phyloP scores from a whole-genome alignment of 2,113 vertebrate species.

The Bos taurus region ARS-UCD2.0 NC_037357.1:29086001-29086500 shows the following conservation, averaged over 20 bases:
- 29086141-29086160: background rate
- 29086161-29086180: background rate
- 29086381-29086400: background rate
- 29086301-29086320: background rate
- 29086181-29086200: slow-evolving; percentile 1
- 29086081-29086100: background rate
- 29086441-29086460: background rate
- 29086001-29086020: no score
- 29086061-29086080: no score
- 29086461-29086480: background rate
- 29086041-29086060: no score
- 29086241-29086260: background rate
- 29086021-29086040: no score
- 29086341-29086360: background rate
- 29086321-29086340: background rate
- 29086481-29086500: background rate
- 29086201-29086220: background rate
- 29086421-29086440: background rate
- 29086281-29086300: background rate
- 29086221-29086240: background rate
- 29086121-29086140: background rate
- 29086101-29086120: background rate
- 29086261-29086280: background rate
- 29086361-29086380: background rate
- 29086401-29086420: background rate